A percentile compares a stretch with the other conserved stretches of the same genome.
These are phyloP conservation scores for Xylocampa areola DNA, from an alignment of 2,888 invertebrate species.

Conservation along the genomic window DNA sequence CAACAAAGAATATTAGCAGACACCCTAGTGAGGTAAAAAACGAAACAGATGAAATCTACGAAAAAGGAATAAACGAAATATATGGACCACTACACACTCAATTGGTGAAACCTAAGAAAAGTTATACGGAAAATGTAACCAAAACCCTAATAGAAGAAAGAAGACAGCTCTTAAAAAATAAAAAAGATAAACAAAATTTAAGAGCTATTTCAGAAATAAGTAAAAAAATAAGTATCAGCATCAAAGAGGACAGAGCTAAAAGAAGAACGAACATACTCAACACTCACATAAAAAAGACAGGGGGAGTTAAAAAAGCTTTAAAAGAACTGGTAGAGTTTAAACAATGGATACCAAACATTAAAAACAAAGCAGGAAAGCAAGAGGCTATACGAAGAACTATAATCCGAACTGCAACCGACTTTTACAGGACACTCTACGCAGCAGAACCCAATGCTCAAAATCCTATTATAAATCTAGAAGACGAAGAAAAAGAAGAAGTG, in stretches of 20 bases:
- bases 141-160: constrained; percentile 18
- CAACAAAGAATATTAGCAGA: neutral
- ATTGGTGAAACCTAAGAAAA: constrained; percentile 1
- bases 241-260: constrained; percentile 9
- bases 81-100: neutral
- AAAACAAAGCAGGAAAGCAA: constrained; percentile 3
- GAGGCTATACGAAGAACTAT: neutral
- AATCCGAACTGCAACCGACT: constrained; percentile 9
- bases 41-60: neutral
- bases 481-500: constrained; percentile 6
- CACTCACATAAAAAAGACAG: constrained; percentile 9
- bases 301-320: constrained; percentile 7
- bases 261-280: constrained; percentile 9
- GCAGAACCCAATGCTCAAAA: neutral
- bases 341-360: constrained; percentile 7
- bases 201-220: constrained; percentile 4
- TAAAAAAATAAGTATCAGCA: constrained; percentile 4
- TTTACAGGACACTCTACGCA: constrained; percentile 6
- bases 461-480: neutral
- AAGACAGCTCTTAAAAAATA: constrained; percentile 5
- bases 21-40: neutral
- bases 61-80: neutral
- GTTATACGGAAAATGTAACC: constrained; percentile 10
- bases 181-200: constrained; percentile 11
- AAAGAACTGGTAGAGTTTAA: constrained; percentile 5